Conservation (phyloP, 2,113 vertebrate genomes). For the Chrysemys picta region DNA sequence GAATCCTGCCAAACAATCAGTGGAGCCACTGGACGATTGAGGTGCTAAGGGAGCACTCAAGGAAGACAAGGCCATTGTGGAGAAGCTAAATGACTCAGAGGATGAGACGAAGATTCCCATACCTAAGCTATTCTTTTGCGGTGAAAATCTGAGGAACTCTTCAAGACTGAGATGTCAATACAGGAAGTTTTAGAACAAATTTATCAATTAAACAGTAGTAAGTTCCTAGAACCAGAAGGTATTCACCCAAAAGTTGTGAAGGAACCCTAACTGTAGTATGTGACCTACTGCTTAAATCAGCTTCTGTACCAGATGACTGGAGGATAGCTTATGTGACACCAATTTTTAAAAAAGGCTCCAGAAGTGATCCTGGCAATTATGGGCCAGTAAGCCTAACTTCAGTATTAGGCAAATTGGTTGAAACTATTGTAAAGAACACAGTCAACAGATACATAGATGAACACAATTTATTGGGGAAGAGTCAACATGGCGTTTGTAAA, state of each 20-base stretch:
- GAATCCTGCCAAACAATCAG: not conserved
- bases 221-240: not conserved
- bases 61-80: not conserved
- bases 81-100: not conserved
- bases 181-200: not conserved
- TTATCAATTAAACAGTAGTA: not conserved
- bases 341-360: not conserved
- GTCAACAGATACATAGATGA: not conserved
- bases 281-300: not conserved
- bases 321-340: not conserved
- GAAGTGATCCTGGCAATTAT: not conserved
- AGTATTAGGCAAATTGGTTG: not conserved
- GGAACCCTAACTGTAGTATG: not conserved
- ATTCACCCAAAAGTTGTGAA: not conserved
- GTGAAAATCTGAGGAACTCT: not conserved
- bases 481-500: not conserved
- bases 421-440: not conserved
- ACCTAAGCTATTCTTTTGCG: not conserved
- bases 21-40: not conserved
- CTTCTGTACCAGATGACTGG: not conserved
- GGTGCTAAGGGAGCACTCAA: not conserved
- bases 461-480: not conserved
- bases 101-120: not conserved
- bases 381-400: not conserved
- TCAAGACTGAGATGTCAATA: not conserved